Evolutionary conservation across 2,113 vertebrate genomes (phyloP).

Genomic region (Dendropsophus ebraccatus): DNA sequence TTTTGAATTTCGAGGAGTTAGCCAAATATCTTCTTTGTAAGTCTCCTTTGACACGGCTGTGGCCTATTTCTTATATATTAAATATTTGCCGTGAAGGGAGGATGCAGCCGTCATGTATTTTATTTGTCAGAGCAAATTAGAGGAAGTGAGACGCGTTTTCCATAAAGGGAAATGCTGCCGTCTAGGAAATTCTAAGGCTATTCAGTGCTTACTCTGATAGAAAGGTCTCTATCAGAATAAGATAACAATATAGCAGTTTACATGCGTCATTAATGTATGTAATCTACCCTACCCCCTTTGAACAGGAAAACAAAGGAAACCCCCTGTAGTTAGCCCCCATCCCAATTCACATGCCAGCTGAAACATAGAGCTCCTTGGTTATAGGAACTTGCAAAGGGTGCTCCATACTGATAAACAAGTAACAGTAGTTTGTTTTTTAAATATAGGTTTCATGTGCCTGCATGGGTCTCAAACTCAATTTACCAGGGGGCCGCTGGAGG

Average conservation of each 20-base stretch:
- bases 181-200: conserved; percentile 13
- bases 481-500: too few relatives aligned
- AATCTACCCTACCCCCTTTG: not conserved
- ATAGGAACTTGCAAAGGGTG: too few relatives aligned
- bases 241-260: not conserved
- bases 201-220: not conserved
- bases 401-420: too few relatives aligned
- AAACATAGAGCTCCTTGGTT: too few relatives aligned
- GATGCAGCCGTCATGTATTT: conserved; percentile 42
- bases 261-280: not conserved
- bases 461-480: too few relatives aligned
- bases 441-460: too few relatives aligned
- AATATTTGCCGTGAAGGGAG: conserved; percentile 47
- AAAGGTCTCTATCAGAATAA: not conserved
- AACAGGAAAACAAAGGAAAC: too few relatives aligned
- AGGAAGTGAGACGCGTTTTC: not conserved
- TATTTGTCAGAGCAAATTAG: conserved; percentile 50
- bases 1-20: conserved; percentile 45
- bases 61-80: conserved; percentile 44
- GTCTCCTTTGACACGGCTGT: conserved; percentile 41
- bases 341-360: too few relatives aligned
- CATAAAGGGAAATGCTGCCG: conserved; percentile 8
- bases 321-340: too few relatives aligned
- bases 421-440: too few relatives aligned
- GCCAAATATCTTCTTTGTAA: conserved; percentile 53